Conservation (phyloP, 2,113 vertebrate species). For the Canis aureus region DNA sequence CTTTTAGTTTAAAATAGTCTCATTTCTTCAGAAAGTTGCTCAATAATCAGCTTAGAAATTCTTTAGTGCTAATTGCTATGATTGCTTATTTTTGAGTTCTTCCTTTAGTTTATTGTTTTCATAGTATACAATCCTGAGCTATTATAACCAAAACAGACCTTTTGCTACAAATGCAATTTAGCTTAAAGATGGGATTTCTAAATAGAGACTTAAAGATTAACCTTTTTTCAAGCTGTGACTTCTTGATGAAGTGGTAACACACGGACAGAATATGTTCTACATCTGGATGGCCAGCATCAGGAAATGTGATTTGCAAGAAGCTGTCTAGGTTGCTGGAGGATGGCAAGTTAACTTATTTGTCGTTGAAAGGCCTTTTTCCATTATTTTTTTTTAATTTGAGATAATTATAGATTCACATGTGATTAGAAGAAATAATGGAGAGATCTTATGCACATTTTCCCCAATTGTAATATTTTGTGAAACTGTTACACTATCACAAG, state of each 20-base stretch:
- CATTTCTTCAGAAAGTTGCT: slow-evolving; percentile 51
- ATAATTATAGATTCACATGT: background rate
- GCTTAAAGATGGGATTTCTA: slow-evolving; percentile 49
- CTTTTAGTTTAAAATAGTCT: slow-evolving; percentile 57
- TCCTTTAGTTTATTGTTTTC: slow-evolving; percentile 31
- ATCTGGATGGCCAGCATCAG: background rate
- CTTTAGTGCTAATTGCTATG: slow-evolving; percentile 27
- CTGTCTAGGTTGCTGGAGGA: background rate
- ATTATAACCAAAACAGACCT: background rate
- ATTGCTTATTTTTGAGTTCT: slow-evolving; percentile 9
- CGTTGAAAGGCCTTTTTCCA: background rate
- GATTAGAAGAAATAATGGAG: background rate
- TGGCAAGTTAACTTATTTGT: background rate
- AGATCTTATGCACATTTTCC: no score
- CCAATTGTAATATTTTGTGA: background rate
- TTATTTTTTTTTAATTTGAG: background rate
- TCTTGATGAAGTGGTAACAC: slow-evolving; percentile 46
- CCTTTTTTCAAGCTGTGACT: slow-evolving; percentile 23
- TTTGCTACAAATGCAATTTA: slow-evolving; percentile 3
- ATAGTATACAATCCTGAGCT: background rate
- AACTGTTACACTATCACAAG: background rate
- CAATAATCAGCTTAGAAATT: background rate
- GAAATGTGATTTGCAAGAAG: background rate
- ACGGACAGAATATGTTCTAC: background rate
- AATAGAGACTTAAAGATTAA: background rate